Conservation (phyloP, 64 coral and sea anemone species). For the Montipora efflorescens region DNA sequence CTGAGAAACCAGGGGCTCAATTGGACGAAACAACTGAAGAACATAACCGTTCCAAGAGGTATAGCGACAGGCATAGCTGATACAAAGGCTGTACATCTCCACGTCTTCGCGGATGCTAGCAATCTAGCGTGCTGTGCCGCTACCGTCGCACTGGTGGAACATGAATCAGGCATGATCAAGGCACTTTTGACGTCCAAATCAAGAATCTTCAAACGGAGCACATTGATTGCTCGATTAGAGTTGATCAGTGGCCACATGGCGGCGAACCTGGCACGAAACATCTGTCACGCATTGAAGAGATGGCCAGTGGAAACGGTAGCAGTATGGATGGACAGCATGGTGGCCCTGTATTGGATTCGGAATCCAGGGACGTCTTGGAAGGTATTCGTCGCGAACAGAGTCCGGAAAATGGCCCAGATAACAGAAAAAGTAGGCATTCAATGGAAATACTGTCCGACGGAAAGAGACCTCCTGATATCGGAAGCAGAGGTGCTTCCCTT, state of each 20-base stretch:
- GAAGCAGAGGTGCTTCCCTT: conserved; percentile 49
- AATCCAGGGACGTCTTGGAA: conserved; percentile 61
- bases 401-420: conserved; percentile 52
- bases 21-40: conserved; percentile 15
- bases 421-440: conserved; percentile 31
- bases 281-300: too few species aligned
- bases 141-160: neutral
- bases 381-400: conserved; percentile 57
- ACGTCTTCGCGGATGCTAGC: conserved; percentile 50
- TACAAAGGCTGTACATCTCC: neutral
- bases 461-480: conserved; percentile 58
- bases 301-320: too few species aligned
- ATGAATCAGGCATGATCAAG: neutral
- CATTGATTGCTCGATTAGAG: too few species aligned
- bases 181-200: conserved; percentile 39
- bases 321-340: neutral
- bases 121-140: conserved; percentile 39
- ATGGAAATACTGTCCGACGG: conserved; percentile 37
- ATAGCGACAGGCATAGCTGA: neutral
- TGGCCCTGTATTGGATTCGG: conserved; percentile 71
- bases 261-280: too few species aligned
- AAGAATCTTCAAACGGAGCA: too few species aligned
- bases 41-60: neutral
- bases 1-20: conserved; percentile 13
- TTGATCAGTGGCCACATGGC: too few species aligned